Base-by-base conservation (phyloP, 2,797 vertebrate species). In the Myotis vivesi region DNA sequence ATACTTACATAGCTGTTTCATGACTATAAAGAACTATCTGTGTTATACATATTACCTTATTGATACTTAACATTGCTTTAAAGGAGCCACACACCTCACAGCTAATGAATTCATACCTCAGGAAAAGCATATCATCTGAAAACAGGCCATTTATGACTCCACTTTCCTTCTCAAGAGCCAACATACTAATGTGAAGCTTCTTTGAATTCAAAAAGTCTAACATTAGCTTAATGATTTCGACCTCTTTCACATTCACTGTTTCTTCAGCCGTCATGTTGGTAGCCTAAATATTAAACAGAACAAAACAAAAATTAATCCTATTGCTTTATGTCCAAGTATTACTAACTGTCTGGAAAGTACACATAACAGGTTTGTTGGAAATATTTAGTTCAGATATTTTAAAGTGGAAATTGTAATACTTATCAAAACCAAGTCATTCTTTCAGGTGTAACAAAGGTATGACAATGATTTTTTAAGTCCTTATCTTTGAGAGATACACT, bases 91-190 rank as follows among this genome's bases (percentile, higher is more conserved):
- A 93, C 92, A 90, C 30, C 59, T 91, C 28, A 71, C 2, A 91
- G 66, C 76, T 76, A 92, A 87, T 80, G 57, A 94, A 92, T 95
- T 80, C 97, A 81, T 98, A 99, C 99, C 99, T 99, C 95, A 99
- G 98, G 96, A 99, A 99, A 95, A 99, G 99, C 99, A 99, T 99
- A 96, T 99, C 99, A 89, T 99, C 99, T 28, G 99, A 99, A 98
- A 99, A 99, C 17, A 99, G 98, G 20, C 99, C 99, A 92, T 99
- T 99, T 79, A 99, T 99, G 96, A 99, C 98, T 0, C 99, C 99
- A 0, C 99, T 99, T 98, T 99, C 99, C 97, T 99, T 99, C 97
- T 99, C 99, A 59, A 99, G 98, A 6, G 99, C 99, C 97, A 99
- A 96, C 99, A 99, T 99, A 97, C 99, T 99, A 97, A 99, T 99